Percentiles rank a stretch among this genome's conserved stretches.
These are phyloP conservation scores for Leptura quadrifasciata DNA, from an alignment of 2,888 invertebrate species.

Conservation along the genomic window DNA sequence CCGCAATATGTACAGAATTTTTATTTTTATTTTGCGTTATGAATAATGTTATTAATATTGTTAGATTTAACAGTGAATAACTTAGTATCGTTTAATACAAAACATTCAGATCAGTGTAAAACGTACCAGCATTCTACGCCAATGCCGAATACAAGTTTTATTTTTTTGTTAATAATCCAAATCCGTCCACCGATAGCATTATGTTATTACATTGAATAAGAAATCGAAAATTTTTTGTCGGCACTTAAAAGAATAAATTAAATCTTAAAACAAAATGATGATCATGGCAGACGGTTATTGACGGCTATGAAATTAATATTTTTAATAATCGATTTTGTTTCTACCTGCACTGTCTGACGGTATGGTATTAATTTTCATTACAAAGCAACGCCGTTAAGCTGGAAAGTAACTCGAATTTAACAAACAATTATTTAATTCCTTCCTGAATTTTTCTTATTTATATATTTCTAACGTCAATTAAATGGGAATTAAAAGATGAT, in stretches of 20 bases:
- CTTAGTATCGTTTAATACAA: too few relatives aligned
- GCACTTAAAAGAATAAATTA: slow-evolving; percentile 62
- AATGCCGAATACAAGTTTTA: neutral
- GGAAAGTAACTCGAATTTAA: slow-evolving; percentile 25
- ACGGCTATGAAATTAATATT: slow-evolving; percentile 70
- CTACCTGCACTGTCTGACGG: slow-evolving; percentile 59
- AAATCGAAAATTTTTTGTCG: slow-evolving; percentile 56
- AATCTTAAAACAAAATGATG: slow-evolving; percentile 63
- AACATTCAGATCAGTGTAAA: too few relatives aligned
- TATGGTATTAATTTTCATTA: slow-evolving; percentile 54
- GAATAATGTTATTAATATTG: too few relatives aligned
- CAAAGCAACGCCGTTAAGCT: slow-evolving; percentile 37
- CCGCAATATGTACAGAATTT: too few relatives aligned
- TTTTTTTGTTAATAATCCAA: slow-evolving; percentile 19
- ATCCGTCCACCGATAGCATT: slow-evolving; percentile 35
- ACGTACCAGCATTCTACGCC: neutral
- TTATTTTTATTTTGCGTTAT: too few relatives aligned
- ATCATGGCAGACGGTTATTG: slow-evolving; percentile 64
- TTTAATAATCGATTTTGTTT: slow-evolving; percentile 70
- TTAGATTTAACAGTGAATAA: too few relatives aligned
- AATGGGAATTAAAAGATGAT: too few relatives aligned
- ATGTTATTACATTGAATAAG: slow-evolving; percentile 49
- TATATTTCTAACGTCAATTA: neutral
- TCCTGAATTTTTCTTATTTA: neutral
- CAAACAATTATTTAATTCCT: slow-evolving; percentile 12